These are phyloP conservation scores for Schizopygopsis pylzovi DNA, from an alignment of 2,797 vertebrate species.

Conservation along the genomic window DNA sequence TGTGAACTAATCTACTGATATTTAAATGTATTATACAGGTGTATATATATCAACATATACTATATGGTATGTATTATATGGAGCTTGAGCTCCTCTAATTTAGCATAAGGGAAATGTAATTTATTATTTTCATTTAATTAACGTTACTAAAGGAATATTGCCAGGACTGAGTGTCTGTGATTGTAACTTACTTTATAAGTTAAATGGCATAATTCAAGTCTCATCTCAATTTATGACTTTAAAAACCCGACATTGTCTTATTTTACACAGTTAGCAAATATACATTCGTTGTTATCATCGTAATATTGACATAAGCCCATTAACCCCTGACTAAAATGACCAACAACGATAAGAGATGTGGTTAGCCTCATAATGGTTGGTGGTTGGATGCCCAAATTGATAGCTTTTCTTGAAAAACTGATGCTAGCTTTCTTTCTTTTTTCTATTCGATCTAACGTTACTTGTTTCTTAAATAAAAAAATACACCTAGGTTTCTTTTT, in stretches of 20 bases:
- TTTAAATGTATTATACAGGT: fast-evolving
- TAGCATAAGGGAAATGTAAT: no score
- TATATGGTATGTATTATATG: no score
- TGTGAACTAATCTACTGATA: fast-evolving
- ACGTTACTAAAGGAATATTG: background rate
- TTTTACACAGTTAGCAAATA: background rate
- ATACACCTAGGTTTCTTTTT: no score
- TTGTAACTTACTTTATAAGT: background rate
- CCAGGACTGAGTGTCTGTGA: background rate
- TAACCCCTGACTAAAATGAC: background rate
- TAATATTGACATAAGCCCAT: background rate
- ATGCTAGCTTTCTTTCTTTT: no score
- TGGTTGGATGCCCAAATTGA: background rate
- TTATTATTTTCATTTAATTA: background rate
- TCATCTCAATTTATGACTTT: background rate
- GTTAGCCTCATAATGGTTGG: background rate
- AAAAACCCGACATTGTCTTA: background rate
- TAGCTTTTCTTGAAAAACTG: no score
- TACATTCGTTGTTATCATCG: background rate
- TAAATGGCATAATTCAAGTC: background rate
- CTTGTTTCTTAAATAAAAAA: no score
- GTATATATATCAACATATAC: background rate
- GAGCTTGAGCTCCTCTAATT: background rate
- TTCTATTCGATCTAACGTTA: no score
- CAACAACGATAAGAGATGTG: background rate